Base-by-base conservation (phyloP, 1,140 invertebrate species). In the Megathymus violae region DNA sequence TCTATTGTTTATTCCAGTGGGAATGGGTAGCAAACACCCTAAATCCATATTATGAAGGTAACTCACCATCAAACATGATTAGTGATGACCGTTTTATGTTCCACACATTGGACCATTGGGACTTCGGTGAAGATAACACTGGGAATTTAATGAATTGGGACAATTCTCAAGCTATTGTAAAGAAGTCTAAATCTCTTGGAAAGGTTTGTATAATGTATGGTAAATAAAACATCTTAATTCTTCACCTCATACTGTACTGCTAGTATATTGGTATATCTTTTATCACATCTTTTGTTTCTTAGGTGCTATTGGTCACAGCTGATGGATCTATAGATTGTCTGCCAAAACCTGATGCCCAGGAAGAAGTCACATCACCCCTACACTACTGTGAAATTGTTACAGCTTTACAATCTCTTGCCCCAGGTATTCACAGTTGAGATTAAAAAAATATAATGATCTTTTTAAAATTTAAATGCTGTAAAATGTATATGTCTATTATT, bases 311-410 rank as follows among this genome's bases (percentile, higher is more conserved):
- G 69, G 94, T 99, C 4, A 99, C 98, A 1, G 97, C 97, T 16
- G 98, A 99, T 93, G 98, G 98, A 0, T 98, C 97, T 74, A 94
- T 98, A 11, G 95, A 98, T 84, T 99, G 98, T 79, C 93, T 95
- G 56, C 91, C 93, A 11, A 92, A 95, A 69, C 97, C 97, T 3
- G 96, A 94, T 44, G 96, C 97, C 74, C 98, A 99, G 91, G 98
- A 99, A 80, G 88, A 82, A 25, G 88, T 93, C 0, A 96, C 98
- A 0, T 93, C 94, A 16, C 92, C 93, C 6, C 89, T 99, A 0
- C 95, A 98, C 74, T 96, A 94, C 76, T 96, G 96, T 82, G 98
- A 99, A 92, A 93, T 94, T 1, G 85, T 97, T 0, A 93, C 95
- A 13, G 96, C 96, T 10, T 78, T 98, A 7, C 92, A 92, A 60